phyloP scores from a whole-genome alignment of 1,140 invertebrate genomes.

The Chrysoperla carnea region DNA sequence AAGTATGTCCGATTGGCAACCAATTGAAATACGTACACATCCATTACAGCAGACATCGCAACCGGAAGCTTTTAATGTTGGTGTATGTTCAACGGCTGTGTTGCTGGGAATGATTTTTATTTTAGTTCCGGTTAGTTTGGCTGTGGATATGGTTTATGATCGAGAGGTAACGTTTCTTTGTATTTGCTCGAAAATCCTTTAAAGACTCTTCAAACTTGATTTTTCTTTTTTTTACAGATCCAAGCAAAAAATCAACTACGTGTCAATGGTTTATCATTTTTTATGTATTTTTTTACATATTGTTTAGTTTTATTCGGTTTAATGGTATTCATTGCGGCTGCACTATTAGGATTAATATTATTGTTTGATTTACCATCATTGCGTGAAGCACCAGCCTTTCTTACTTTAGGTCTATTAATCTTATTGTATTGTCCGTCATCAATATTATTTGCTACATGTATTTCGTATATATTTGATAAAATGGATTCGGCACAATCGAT shows the following conservation, averaged over 20 bases:
- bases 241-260: slow-evolving; percentile 67
- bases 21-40: slow-evolving; percentile 33
- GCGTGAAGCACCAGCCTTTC: slow-evolving; percentile 45
- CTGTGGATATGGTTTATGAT: slow-evolving; percentile 68
- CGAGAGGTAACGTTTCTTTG: slow-evolving; percentile 41
- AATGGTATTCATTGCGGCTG: slow-evolving; percentile 45
- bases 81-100: slow-evolving; percentile 48
- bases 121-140: slow-evolving; percentile 53
- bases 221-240: slow-evolving; percentile 33
- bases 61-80: slow-evolving; percentile 48
- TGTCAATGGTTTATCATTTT: slow-evolving; percentile 61
- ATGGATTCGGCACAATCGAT: slow-evolving; percentile 65
- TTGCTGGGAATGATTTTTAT: slow-evolving; percentile 66
- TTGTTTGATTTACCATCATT: slow-evolving; percentile 48
- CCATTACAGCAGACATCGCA: slow-evolving; percentile 53
- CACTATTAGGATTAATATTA: slow-evolving; percentile 46
- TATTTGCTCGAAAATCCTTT: neutral
- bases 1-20: slow-evolving; percentile 10
- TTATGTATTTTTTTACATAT: slow-evolving; percentile 60
- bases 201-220: neutral
- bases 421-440: slow-evolving; percentile 56
- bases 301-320: slow-evolving; percentile 51
- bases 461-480: slow-evolving; percentile 66
- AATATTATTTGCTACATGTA: slow-evolving; percentile 53
- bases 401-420: slow-evolving; percentile 43